Conservation (phyloP, 2,888 invertebrate genomes). For the Parnassius smintheus region DNA sequence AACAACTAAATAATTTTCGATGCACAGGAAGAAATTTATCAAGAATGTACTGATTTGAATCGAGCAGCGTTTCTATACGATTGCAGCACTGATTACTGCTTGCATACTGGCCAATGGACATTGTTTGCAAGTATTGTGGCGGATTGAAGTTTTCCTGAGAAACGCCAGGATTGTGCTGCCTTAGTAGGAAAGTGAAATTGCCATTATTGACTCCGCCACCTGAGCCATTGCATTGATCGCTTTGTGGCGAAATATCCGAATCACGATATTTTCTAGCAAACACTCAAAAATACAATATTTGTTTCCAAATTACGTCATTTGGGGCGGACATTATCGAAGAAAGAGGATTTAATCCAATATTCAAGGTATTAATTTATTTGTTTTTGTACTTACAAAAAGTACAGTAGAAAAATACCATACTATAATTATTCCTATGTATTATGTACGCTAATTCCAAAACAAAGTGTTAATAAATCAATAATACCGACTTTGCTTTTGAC, state of each 20-base stretch:
- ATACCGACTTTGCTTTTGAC: constrained; percentile 24
- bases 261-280: constrained; percentile 46
- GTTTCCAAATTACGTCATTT: constrained; percentile 50
- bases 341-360: constrained; percentile 11
- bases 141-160: constrained; percentile 37
- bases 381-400: too few relatives aligned
- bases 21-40: constrained; percentile 38
- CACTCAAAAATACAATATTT: constrained; percentile 44
- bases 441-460: too few relatives aligned
- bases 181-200: constrained; percentile 38
- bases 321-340: constrained; percentile 42
- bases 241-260: constrained; percentile 40
- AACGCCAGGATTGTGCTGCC: constrained; percentile 38
- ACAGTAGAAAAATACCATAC: neutral
- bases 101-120: constrained; percentile 29
- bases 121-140: constrained; percentile 11
- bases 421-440: neutral
- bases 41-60: constrained; percentile 42
- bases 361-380: too few relatives aligned
- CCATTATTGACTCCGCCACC: constrained; percentile 37
- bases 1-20: constrained; percentile 40
- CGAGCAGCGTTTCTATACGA: constrained; percentile 42
- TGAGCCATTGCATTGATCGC: constrained; percentile 38
- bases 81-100: constrained; percentile 40
- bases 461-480: constrained; percentile 20